phyloP scores from a whole-genome alignment of 2,888 invertebrate species.

The Agrochola litura region DNA sequence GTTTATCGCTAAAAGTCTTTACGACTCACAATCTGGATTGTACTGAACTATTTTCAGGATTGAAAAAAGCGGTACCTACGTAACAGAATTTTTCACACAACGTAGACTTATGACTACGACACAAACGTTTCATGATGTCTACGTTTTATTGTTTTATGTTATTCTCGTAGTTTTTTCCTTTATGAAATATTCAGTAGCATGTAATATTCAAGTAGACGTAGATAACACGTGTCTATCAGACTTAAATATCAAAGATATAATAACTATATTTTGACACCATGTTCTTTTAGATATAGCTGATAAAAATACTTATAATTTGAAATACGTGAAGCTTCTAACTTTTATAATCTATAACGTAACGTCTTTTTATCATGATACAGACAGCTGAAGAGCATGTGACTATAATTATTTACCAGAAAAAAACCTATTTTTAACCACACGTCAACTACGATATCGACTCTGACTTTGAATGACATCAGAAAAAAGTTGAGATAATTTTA shows the following conservation, averaged over 20 bases:
- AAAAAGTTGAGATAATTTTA: neutral
- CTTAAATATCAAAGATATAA: conserved; percentile 33
- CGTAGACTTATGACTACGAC: neutral
- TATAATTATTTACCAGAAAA: conserved; percentile 2
- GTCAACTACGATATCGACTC: neutral
- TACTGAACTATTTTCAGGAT: conserved; percentile 4
- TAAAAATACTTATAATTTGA: conserved; percentile 29
- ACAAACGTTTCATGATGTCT: conserved; percentile 2
- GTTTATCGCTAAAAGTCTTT: neutral
- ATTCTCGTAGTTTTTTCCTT: conserved; percentile 4
- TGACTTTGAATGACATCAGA: neutral
- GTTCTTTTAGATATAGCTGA: conserved; percentile 29
- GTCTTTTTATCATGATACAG: conserved; percentile 5
- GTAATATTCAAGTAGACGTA: conserved; percentile 44
- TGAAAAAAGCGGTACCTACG: neutral
- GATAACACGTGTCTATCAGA: conserved; percentile 35
- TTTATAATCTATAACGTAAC: neutral
- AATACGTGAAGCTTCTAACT: conserved; percentile 1
- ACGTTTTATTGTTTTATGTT: conserved; percentile 42
- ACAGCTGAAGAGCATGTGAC: neutral
- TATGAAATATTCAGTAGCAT: conserved; percentile 51
- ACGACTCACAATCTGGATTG: neutral
- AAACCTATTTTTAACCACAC: neutral
- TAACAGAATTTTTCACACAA: neutral
- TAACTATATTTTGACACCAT: conserved; percentile 26